Conservation (phyloP, 2,888 invertebrate species). For the Iphiclides podalirius region DNA sequence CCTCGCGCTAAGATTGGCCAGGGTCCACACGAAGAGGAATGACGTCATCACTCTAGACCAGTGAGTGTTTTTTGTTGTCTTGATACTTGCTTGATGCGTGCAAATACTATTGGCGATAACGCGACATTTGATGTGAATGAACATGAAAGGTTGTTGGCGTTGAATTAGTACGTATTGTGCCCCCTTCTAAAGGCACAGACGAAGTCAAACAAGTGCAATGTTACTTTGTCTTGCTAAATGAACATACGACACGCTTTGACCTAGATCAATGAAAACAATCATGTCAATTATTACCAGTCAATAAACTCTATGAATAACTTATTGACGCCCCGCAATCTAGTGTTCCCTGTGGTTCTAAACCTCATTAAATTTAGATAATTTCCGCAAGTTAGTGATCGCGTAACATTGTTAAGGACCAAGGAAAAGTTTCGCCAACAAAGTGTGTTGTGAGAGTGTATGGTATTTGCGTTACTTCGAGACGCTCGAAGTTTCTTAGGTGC, state of each 20-base stretch:
- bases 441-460: conserved; percentile 22
- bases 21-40: conserved; percentile 91
- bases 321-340: background rate
- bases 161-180: background rate
- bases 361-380: no score
- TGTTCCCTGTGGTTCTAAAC: background rate
- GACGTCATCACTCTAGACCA: conserved; percentile 97
- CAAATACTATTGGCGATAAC: background rate
- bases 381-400: no score
- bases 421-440: conserved; percentile 13
- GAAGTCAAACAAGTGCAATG: background rate
- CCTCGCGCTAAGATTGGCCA: conserved; percentile 94
- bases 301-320: background rate
- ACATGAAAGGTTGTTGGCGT: conserved; percentile 16
- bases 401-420: no score
- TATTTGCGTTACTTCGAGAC: conserved; percentile 48
- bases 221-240: background rate
- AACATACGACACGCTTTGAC: background rate
- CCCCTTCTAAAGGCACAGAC: no score
- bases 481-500: conserved; percentile 68
- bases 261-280: background rate
- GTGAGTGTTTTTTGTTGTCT: conserved; percentile 82
- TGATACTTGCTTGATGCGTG: conserved; percentile 4
- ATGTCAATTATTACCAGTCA: background rate
- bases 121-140: background rate